Conservation (phyloP, 1,140 invertebrate species). For the Drosophila ohnishii region DNA sequence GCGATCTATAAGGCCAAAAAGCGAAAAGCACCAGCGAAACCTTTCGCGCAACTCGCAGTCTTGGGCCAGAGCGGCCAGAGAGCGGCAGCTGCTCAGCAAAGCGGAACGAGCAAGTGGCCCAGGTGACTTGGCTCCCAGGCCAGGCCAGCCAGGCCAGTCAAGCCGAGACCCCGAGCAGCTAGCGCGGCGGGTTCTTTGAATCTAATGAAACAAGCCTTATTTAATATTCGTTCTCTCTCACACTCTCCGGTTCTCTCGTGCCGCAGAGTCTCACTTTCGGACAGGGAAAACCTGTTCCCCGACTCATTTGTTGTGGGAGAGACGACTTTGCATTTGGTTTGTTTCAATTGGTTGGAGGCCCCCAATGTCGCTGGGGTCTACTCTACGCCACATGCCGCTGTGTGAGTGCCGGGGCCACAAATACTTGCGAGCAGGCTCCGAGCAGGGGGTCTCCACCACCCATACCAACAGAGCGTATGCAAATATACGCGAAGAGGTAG, state of each 20-base stretch:
- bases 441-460: conserved; percentile 13
- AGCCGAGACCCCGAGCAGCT: conserved; percentile 29
- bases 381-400: conserved; percentile 19
- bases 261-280: conserved; percentile 37
- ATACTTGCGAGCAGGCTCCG: conserved; percentile 19
- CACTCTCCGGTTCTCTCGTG: conserved; percentile 7
- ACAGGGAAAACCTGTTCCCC: conserved; percentile 66
- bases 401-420: conserved; percentile 56
- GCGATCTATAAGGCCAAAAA: conserved; percentile 69
- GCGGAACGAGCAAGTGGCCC: conserved; percentile 63
- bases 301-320: conserved; percentile 75
- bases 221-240: conserved; percentile 65
- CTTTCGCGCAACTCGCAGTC: conserved; percentile 75
- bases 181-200: conserved; percentile 75
- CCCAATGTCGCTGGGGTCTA: conserved; percentile 41
- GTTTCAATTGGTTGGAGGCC: conserved; percentile 77
- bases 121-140: conserved; percentile 31
- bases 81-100: conserved; percentile 74
- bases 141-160: not conserved
- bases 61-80: conserved; percentile 53
- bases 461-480: conserved; percentile 50
- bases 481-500: conserved; percentile 40
- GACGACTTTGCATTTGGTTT: conserved; percentile 78
- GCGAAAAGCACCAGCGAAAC: conserved; percentile 66
- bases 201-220: conserved; percentile 76